A percentile compares a stretch with the other conserved stretches of the same genome.
Conservation (phyloP, 2,888 invertebrate species). For the Pilophorus perplexus region DNA sequence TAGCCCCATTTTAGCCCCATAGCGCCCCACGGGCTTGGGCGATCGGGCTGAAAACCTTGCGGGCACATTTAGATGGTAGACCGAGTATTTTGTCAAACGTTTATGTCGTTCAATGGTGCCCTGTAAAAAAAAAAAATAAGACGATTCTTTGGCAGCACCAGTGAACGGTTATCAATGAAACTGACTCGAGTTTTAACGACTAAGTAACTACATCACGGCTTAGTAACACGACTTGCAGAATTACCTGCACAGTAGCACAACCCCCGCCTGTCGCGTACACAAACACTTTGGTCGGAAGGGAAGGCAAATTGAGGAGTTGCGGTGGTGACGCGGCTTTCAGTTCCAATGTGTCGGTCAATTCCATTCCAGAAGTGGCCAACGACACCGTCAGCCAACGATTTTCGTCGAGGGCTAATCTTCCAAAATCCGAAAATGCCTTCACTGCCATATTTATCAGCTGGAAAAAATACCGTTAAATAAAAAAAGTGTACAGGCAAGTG, state of each 20-base stretch:
- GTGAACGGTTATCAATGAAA: too few species aligned
- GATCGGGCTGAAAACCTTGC: too few species aligned
- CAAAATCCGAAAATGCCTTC: slow-evolving; percentile 62
- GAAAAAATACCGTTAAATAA: slow-evolving; percentile 30
- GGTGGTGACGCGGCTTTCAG: slow-evolving; percentile 57
- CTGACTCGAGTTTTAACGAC: too few species aligned
- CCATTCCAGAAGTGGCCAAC: slow-evolving; percentile 68
- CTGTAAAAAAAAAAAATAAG: neutral
- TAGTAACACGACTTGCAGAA: too few species aligned
- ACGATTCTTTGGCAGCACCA: neutral
- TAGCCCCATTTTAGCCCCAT: too few species aligned
- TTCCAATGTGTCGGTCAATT: slow-evolving; percentile 65
- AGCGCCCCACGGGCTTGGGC: too few species aligned
- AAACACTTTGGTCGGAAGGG: slow-evolving; percentile 63
- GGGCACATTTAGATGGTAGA: too few species aligned
- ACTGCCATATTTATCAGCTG: slow-evolving; percentile 60
- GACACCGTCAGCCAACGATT: slow-evolving; percentile 64
- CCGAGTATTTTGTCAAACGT: too few species aligned
- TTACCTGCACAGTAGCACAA: slow-evolving; percentile 66
- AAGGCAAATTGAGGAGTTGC: slow-evolving; percentile 60
- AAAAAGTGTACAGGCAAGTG: too few species aligned
- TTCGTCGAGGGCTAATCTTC: slow-evolving; percentile 60
- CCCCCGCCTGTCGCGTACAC: slow-evolving; percentile 68
- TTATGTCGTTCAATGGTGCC: too few species aligned
- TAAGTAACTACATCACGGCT: too few species aligned